Percentiles rank a stretch among this genome's conserved stretches.
phyloP scores from a whole-genome alignment of 2,797 vertebrate genomes.

The Falco concolor region DNA sequence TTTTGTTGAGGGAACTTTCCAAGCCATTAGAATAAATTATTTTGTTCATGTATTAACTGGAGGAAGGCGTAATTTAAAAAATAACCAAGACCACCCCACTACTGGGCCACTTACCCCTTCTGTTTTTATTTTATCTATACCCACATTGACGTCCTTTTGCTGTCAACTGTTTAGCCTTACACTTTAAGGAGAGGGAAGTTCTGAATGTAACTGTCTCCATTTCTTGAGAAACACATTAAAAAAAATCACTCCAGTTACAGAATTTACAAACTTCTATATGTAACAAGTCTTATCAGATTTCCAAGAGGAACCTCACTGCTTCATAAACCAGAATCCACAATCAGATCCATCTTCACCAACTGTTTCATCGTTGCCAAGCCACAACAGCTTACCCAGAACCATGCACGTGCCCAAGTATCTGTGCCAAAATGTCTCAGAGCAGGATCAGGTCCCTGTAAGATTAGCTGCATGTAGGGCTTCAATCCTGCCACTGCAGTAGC shows the following conservation, averaged over 20 bases:
- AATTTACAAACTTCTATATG: neutral
- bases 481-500: neutral
- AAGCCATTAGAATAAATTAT: neutral
- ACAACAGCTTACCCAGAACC: neutral
- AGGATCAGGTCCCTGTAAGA: constrained; percentile 1
- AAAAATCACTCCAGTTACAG: neutral
- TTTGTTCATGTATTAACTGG: neutral
- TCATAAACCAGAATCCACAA: neutral
- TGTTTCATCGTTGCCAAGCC: neutral
- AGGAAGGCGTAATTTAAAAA: neutral
- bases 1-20: neutral
- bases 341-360: neutral
- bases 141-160: neutral
- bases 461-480: neutral
- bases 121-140: neutral
- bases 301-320: neutral
- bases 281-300: neutral
- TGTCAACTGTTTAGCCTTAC: neutral
- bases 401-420: neutral
- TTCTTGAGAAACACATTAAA: neutral
- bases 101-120: neutral
- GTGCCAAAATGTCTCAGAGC: neutral
- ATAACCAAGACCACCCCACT: neutral
- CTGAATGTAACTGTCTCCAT: neutral
- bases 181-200: neutral